Conservation (phyloP, 2,113 vertebrate genomes). For the Vulpes ferrilata region DNA sequence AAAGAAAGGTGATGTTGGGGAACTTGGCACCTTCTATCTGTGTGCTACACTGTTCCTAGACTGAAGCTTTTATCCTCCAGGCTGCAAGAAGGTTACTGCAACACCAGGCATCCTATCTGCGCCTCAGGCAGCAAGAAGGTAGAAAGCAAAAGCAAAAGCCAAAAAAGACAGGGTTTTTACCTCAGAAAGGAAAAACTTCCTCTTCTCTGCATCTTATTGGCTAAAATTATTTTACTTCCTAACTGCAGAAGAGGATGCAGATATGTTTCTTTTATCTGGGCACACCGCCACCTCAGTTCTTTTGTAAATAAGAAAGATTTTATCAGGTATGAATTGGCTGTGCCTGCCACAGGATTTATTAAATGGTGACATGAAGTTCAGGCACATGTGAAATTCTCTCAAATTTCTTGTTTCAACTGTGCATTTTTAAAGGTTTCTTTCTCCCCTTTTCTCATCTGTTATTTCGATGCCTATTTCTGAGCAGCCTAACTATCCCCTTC, state of each 20-base stretch:
- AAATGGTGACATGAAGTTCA: background rate
- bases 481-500: background rate
- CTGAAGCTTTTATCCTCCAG: background rate
- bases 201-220: background rate
- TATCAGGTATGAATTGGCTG: background rate
- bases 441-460: background rate
- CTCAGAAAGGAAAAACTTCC: background rate
- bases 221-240: background rate
- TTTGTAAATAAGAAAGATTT: background rate
- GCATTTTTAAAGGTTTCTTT: background rate
- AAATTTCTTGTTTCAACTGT: background rate
- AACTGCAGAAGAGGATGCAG: background rate
- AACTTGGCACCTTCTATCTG: background rate
- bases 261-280: background rate
- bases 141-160: background rate
- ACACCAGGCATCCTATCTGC: background rate
- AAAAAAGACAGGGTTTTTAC: background rate
- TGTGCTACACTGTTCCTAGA: background rate
- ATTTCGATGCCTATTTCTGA: background rate
- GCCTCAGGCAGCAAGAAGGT: background rate
- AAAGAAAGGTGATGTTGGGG: background rate
- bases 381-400: background rate
- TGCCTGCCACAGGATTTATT: background rate
- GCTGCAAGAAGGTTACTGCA: background rate
- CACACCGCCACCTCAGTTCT: background rate